These are phyloP conservation scores for Pipistrellus nathusii DNA, from an alignment of 2,797 vertebrate genomes.

Conservation along the genomic window DNA sequence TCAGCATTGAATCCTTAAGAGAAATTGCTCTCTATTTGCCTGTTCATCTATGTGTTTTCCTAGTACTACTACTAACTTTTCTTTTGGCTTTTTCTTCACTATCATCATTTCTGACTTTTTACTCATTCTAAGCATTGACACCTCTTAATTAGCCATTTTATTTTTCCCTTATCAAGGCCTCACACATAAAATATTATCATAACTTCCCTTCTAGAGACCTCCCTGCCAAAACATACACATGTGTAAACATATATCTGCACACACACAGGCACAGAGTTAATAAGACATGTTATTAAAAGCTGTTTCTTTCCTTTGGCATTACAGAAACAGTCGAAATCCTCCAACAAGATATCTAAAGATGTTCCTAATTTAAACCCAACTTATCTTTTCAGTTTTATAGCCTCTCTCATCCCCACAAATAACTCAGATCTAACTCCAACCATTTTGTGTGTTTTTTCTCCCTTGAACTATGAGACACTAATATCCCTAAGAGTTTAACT, in stretches of 20 bases:
- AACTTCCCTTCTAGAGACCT: not conserved
- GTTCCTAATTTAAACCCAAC: not conserved
- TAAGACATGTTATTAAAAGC: not conserved
- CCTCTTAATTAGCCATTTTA: not conserved
- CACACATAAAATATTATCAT: not conserved
- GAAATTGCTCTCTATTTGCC: not conserved
- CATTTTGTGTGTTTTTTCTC: not conserved
- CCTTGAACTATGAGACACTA: not conserved
- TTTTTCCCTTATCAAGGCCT: not conserved
- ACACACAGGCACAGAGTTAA: not conserved
- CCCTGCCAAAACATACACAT: not conserved
- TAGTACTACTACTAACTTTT: not conserved
- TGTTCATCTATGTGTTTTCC: not conserved
- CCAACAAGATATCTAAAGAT: not conserved
- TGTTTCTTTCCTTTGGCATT: not conserved
- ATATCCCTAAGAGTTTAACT: not conserved
- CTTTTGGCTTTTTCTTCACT: not conserved
- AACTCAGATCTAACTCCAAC: not conserved
- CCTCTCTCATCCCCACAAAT: not conserved
- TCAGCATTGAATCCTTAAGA: not conserved
- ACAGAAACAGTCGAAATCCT: not conserved
- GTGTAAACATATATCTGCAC: fast-evolving
- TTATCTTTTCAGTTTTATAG: not conserved
- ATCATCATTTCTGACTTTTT: not conserved
- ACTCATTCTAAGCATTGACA: not conserved